Evolutionary conservation across 2,888 invertebrate genomes (phyloP).

Genomic region (Parnassius glacialis): DNA sequence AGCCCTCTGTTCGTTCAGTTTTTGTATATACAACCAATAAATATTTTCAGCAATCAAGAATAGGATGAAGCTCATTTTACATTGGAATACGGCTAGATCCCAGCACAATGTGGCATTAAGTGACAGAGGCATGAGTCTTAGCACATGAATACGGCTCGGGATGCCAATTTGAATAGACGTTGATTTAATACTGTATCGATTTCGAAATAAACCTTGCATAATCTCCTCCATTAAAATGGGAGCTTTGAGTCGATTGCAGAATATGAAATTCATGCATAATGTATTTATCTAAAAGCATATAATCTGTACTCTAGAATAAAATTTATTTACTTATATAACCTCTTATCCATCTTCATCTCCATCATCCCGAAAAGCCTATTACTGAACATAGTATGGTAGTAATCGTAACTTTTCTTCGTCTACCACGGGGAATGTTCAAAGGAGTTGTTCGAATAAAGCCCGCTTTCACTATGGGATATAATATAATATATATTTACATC

Average conservation of each 20-base stretch:
- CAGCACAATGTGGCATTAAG: constrained; percentile 76
- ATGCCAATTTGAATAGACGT: constrained; percentile 18
- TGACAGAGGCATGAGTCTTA: constrained; percentile 72
- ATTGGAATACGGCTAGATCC: constrained; percentile 50
- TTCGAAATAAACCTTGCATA: constrained; percentile 12
- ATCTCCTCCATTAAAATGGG: constrained; percentile 3
- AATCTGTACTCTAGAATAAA: too few relatives aligned
- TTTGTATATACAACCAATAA: not conserved
- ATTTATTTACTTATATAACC: too few relatives aligned
- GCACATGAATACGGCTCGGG: constrained; percentile 72
- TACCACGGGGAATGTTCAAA: too few relatives aligned
- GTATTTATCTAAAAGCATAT: not conserved
- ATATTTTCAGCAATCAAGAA: not conserved
- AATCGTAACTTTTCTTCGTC: too few relatives aligned
- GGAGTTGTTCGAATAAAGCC: too few relatives aligned
- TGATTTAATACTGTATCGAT: constrained; percentile 29
- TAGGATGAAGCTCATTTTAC: constrained; percentile 33
- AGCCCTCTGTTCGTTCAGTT: constrained; percentile 1
- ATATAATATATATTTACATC: too few relatives aligned
- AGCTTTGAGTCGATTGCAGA: constrained; percentile 1
- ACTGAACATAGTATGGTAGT: too few relatives aligned
- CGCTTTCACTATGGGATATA: too few relatives aligned
- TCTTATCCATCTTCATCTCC: too few relatives aligned
- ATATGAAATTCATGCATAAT: not conserved
- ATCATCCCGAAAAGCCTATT: too few relatives aligned